phyloP scores from a whole-genome alignment of 2,888 invertebrate species.

The Lysandra bellargus region DNA sequence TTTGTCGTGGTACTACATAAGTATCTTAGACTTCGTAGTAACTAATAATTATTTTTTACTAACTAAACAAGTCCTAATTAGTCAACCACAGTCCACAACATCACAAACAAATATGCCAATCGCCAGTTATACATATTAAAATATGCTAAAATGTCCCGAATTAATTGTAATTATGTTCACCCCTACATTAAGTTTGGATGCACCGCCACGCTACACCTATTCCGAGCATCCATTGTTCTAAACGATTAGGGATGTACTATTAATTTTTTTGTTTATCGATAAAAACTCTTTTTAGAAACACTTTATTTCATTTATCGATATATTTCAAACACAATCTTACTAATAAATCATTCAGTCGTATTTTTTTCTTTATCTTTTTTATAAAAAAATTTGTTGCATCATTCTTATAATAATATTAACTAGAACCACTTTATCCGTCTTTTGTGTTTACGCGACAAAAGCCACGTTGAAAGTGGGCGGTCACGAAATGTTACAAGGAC shows the following conservation, averaged over 20 bases:
- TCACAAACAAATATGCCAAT: not conserved
- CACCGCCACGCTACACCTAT: slow-evolving; percentile 61
- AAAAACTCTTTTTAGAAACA: slow-evolving; percentile 33
- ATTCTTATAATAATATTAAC: not conserved
- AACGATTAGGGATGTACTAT: slow-evolving; percentile 50
- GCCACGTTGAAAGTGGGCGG: slow-evolving; percentile 57
- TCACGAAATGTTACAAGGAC: slow-evolving; percentile 68
- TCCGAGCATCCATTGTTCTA: slow-evolving; percentile 70
- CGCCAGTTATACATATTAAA: not conserved
- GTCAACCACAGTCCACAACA: too few relatives aligned
- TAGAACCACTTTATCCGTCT: slow-evolving; percentile 31
- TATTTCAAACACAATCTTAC: not conserved
- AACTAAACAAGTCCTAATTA: too few relatives aligned
- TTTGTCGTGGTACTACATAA: too few relatives aligned
- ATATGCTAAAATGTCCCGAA: not conserved
- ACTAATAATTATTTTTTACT: too few relatives aligned
- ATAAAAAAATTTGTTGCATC: not conserved
- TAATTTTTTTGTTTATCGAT: slow-evolving; percentile 42
- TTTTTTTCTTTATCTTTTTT: not conserved
- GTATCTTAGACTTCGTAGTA: too few relatives aligned
- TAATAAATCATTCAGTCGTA: not conserved
- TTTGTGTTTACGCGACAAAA: slow-evolving; percentile 46
- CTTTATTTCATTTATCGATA: not conserved
- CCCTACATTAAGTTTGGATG: slow-evolving; percentile 61
- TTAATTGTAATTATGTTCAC: slow-evolving; percentile 48